These are phyloP conservation scores for Sparidentex hasta DNA, from an alignment of 2,797 vertebrate genomes.

Conservation along the genomic window DNA sequence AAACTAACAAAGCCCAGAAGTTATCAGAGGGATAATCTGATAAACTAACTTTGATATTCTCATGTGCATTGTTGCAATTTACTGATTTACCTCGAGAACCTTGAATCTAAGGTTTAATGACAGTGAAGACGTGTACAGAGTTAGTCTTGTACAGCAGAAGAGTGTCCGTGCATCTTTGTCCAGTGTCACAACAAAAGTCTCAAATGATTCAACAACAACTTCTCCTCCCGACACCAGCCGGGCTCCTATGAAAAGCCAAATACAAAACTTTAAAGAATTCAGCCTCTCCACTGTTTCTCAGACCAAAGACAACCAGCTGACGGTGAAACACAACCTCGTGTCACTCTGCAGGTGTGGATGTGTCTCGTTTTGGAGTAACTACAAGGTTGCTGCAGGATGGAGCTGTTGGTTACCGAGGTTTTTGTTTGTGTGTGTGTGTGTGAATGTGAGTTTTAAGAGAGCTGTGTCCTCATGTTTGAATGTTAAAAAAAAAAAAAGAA, in stretches of 20 bases:
- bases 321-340: neutral
- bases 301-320: conserved; percentile 38
- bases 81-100: neutral
- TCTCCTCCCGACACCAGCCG: no score
- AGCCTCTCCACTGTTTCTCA: neutral
- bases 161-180: neutral
- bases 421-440: conserved; percentile 12
- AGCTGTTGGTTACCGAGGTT: conserved; percentile 3
- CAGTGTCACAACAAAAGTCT: neutral
- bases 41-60: neutral
- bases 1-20: neutral
- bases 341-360: neutral
- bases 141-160: no score
- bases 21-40: neutral
- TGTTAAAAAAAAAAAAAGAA: conserved; percentile 32
- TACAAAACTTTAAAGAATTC: neutral
- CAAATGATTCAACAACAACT: neutral
- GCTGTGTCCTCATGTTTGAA: conserved; percentile 33
- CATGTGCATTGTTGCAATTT: neutral
- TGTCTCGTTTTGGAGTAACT: conserved; percentile 33
- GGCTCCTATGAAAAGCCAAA: neutral
- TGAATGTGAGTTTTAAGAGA: conserved; percentile 4
- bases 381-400: neutral
- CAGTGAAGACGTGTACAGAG: no score
- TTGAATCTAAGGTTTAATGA: neutral